A percentile compares a stretch with the other conserved stretches of the same genome.
Evolutionary conservation across 2,888 invertebrate species (phyloP).

Genomic region (Meiosimyza platycephala): DNA sequence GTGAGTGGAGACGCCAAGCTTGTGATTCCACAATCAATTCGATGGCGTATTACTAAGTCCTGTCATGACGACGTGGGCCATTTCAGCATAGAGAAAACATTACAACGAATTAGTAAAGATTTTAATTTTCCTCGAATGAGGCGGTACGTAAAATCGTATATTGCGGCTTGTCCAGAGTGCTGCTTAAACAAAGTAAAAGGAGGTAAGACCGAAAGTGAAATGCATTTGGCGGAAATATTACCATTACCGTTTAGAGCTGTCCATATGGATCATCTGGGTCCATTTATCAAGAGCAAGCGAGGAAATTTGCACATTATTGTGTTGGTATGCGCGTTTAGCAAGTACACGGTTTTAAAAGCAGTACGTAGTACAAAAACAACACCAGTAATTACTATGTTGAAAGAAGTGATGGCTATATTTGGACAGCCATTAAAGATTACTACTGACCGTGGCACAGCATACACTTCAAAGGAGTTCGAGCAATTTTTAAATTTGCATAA

Average conservation of each 20-base stretch:
- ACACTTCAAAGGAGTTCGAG: no score
- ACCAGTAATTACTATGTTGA: no score
- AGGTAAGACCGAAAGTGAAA: slow-evolving; percentile 38
- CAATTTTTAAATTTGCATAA: no score
- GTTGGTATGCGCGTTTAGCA: slow-evolving; percentile 39
- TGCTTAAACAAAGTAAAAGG: slow-evolving; percentile 42
- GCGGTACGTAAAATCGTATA: slow-evolving; percentile 45
- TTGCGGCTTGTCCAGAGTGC: slow-evolving; percentile 40
- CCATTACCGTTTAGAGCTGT: slow-evolving; percentile 42
- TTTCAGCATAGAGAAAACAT: slow-evolving; percentile 46
- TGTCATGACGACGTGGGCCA: slow-evolving; percentile 52
- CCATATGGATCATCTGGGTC: slow-evolving; percentile 45
- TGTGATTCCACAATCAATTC: slow-evolving; percentile 42
- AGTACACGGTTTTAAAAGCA: no score
- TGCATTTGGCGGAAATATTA: slow-evolving; percentile 14
- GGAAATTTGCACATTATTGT: slow-evolving; percentile 39
- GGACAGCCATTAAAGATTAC: no score
- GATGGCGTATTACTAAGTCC: slow-evolving; percentile 44
- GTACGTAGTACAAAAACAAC: no score
- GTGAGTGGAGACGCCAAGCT: slow-evolving; percentile 25
- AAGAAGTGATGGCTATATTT: no score
- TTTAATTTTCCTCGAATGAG: slow-evolving; percentile 48
- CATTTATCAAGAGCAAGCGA: no score
- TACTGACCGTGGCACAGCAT: no score
- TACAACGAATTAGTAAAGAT: slow-evolving; percentile 38